A percentile compares a stretch with the other conserved stretches of the same genome.
Conservation (phyloP, 1,140 invertebrate genomes). For the Phymastichus coffea region DNA sequence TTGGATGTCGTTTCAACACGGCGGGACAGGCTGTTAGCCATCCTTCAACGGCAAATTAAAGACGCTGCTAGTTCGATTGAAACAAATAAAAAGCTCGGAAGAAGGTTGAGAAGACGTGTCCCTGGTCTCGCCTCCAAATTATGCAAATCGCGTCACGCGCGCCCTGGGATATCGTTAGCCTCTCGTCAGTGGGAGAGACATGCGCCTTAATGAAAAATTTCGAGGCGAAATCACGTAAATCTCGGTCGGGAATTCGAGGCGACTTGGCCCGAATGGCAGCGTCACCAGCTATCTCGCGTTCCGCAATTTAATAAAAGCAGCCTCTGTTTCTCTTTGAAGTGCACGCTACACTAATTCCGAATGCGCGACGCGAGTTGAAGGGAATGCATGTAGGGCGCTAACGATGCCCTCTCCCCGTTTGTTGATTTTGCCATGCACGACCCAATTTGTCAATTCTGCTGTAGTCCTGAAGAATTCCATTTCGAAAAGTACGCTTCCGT, state of each 20-base stretch:
- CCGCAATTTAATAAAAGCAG: constrained; percentile 15
- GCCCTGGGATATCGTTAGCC: constrained; percentile 17
- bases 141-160: constrained; percentile 20
- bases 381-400: too few species aligned
- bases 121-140: constrained; percentile 22
- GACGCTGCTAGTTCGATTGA: constrained; percentile 12
- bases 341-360: too few species aligned
- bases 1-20: too few species aligned
- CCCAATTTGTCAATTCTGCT: too few species aligned
- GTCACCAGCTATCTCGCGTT: background rate
- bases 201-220: constrained; percentile 28
- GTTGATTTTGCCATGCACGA: too few species aligned
- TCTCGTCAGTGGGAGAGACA: too few species aligned
- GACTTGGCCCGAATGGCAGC: constrained; percentile 5
- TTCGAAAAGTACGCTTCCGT: too few species aligned
- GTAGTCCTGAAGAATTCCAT: too few species aligned
- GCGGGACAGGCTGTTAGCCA: too few species aligned
- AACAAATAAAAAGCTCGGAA: constrained; percentile 21
- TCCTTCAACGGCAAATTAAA: constrained; percentile 8
- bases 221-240: constrained; percentile 14
- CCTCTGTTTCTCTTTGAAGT: background rate
- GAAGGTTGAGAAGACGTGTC: background rate
- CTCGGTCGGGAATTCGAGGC: constrained; percentile 2
- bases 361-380: too few species aligned
- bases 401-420: too few species aligned